Evolutionary conservation across 2,113 vertebrate genomes (phyloP), one percentile per base, ranked within the genome.

Genomic region (Pyxicephalus adspersus): DNA sequence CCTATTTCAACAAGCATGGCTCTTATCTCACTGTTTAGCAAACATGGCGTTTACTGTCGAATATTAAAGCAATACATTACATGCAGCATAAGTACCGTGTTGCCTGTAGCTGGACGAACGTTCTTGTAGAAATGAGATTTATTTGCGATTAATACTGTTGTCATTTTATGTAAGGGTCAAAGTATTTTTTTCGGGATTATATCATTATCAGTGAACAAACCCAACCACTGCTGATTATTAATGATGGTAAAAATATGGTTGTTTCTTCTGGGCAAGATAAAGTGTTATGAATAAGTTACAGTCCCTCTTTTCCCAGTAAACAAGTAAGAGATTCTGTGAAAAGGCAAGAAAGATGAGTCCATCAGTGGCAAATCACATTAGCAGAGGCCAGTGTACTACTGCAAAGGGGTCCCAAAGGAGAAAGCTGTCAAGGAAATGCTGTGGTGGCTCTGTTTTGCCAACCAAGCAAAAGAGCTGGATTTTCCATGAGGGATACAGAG

Each of bases 21-120:
- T 67, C 28, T 51, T 54, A 22, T 26, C 5, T 52, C 75, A 52
- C 74, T 77, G 63, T 64, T 77, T 77, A 55, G 61, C 64, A 55
- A 78, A 57, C 54, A 55, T n/a, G 34, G 29, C 63, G 25, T 54
- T 78, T 78, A 78, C 66, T 67, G 50, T 26, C 22, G 23, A 5
- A 55, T 78, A 78, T 78, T 78, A 78, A 78, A 67, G 50, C 51
- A 64, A 67, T 78, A 66, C 19, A 50, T 78, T 67, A 78, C 28
- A 19, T 52, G 26, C 20, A n/a, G 29, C 63, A 16, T 66, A 31
- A 45, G 57, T 6, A 22, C 58, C 19, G 23, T 29, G 45, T 64
- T 50, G 61, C 61, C 60, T 65, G 23, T 52, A 64, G 75, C 45
- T 64, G 20, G 38, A 51, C 11, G 34, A 26, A n/a, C 18, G 38